Evolutionary conservation across 2,888 invertebrate genomes (phyloP).

Genomic region (Ryuthela nishihirai): DNA sequence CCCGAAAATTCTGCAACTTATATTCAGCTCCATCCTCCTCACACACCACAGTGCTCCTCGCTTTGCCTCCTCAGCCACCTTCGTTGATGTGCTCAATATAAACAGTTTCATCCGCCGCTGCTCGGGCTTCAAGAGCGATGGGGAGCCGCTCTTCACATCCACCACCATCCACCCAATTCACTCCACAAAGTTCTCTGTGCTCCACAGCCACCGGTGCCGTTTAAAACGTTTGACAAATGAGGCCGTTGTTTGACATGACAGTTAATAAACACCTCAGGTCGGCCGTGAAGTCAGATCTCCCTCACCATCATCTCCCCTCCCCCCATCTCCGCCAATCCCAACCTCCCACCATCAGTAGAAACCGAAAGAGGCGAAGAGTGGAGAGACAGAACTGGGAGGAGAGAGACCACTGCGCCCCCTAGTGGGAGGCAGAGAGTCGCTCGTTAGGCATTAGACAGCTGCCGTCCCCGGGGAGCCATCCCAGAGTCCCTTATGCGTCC

Average conservation of each 20-base stretch:
- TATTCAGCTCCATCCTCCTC: too few relatives aligned
- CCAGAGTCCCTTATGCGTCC: neutral
- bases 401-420: neutral
- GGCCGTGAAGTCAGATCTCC: conserved; percentile 33
- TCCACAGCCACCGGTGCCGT: too few relatives aligned
- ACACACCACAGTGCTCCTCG: too few relatives aligned
- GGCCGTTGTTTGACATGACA: conserved; percentile 37
- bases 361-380: neutral
- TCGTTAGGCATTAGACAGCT: neutral
- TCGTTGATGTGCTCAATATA: too few relatives aligned
- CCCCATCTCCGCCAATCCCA: neutral
- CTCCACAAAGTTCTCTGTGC: too few relatives aligned
- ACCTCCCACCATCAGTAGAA: conserved; percentile 10
- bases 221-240: conserved; percentile 39
- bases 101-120: too few relatives aligned
- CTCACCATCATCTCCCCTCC: neutral
- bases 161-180: too few relatives aligned
- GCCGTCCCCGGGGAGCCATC: conserved; percentile 25
- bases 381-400: neutral
- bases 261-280: conserved; percentile 39
- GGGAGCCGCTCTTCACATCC: too few relatives aligned
- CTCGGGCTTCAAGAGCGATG: too few relatives aligned
- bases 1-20: too few relatives aligned
- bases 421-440: neutral
- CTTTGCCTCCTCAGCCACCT: too few relatives aligned